These are phyloP conservation scores for Selene dorsalis DNA, from an alignment of 2,797 vertebrate species.

Conservation along the genomic window DNA sequence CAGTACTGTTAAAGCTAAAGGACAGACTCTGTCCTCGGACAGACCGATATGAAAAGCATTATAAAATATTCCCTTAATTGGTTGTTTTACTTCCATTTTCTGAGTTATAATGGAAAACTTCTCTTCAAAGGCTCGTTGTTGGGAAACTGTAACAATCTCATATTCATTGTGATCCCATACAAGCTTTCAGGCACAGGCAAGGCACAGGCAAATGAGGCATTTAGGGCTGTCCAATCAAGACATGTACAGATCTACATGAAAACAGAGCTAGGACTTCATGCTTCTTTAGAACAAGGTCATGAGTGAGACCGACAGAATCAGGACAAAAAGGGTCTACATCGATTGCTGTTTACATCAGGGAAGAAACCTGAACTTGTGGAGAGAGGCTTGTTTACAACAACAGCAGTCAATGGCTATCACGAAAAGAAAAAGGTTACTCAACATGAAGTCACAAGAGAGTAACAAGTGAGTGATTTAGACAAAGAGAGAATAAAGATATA, in stretches of 20 bases:
- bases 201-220: slow-evolving; percentile 31
- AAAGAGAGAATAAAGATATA: slow-evolving; percentile 20
- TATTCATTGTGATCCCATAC: slow-evolving; percentile 36
- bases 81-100: slow-evolving; percentile 35
- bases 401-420: slow-evolving; percentile 8
- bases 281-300: slow-evolving; percentile 34
- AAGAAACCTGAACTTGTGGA: slow-evolving; percentile 19
- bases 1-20: background rate
- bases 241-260: slow-evolving; percentile 17
- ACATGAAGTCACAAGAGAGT: slow-evolving; percentile 15
- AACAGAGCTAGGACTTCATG: background rate
- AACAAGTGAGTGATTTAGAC: slow-evolving; percentile 24
- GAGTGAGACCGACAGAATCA: slow-evolving; percentile 13
- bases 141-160: slow-evolving; percentile 49
- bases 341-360: slow-evolving; percentile 22
- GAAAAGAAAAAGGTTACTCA: slow-evolving; percentile 26
- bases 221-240: slow-evolving; percentile 28
- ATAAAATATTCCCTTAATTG: slow-evolving; percentile 42
- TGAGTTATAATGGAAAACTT: slow-evolving; percentile 21
- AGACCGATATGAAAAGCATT: slow-evolving; percentile 24
- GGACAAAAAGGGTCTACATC: slow-evolving; percentile 33
- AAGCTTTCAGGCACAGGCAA: slow-evolving; percentile 36
- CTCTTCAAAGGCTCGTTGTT: slow-evolving; percentile 51
- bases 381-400: background rate
- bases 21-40: slow-evolving; percentile 15